Conservation (phyloP, 2,113 vertebrate genomes). For the Pluvialis apricaria region DNA sequence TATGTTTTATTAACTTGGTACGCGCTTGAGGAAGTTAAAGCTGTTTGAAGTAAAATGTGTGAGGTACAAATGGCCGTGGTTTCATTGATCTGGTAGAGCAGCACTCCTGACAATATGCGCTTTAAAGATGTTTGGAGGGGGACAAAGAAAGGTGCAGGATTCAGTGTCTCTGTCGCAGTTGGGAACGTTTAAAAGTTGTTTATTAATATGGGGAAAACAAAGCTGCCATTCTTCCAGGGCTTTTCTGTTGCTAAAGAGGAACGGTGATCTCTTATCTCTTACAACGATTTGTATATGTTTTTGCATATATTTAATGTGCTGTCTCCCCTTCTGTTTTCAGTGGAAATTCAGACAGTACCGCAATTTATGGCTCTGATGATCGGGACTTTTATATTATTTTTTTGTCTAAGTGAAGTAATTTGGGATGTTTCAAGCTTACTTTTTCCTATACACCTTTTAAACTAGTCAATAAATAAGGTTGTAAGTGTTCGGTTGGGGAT, state of each 20-base stretch:
- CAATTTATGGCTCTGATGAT: not conserved
- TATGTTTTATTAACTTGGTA: constrained; percentile 17
- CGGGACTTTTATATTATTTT: not conserved
- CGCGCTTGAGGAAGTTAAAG: not conserved
- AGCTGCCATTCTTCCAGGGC: not conserved
- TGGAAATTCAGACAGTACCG: not conserved
- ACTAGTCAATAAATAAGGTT: not conserved
- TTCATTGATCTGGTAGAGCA: not conserved
- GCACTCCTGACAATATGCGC: fast-evolving
- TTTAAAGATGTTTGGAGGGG: not conserved
- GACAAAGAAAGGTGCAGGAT: not conserved
- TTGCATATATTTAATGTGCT: not conserved
- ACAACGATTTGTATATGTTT: fast-evolving
- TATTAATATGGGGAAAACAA: not conserved
- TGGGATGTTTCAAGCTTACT: not conserved
- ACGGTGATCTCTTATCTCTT: fast-evolving
- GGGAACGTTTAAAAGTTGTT: not conserved
- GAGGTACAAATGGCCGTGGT: not conserved
- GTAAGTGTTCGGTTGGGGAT: not conserved
- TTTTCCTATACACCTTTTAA: not conserved
- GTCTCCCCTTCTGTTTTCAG: not conserved
- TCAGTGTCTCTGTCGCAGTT: not conserved
- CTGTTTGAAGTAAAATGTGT: not conserved
- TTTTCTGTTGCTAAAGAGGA: not conserved
- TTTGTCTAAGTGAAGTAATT: not conserved